Percentiles rank a stretch among this genome's conserved stretches.
Evolutionary conservation across 2,888 invertebrate genomes (phyloP).

Genomic region (Drosophila pegasa): DNA sequence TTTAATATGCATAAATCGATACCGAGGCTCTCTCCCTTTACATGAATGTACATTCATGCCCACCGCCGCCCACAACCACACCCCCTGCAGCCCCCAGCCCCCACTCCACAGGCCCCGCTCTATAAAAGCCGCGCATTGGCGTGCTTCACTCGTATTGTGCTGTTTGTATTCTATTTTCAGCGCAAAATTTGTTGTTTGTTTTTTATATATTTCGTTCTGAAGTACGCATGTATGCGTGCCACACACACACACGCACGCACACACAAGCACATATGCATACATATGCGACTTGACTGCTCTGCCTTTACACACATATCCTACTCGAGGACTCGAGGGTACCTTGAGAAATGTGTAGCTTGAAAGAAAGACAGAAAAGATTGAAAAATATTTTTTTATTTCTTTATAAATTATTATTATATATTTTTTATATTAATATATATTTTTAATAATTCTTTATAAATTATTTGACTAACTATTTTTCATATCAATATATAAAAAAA

Average conservation of each 20-base stretch:
- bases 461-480: too few relatives aligned
- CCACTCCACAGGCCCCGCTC: constrained; percentile 4
- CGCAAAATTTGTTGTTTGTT: constrained; percentile 77
- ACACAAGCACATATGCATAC: constrained; percentile 1
- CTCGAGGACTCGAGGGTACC: not conserved
- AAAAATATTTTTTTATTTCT: too few relatives aligned
- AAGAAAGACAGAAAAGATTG: too few relatives aligned
- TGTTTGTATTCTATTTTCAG: constrained; percentile 77
- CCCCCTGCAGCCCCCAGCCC: not conserved
- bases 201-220: constrained; percentile 57
- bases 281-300: constrained; percentile 14
- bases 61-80: not conserved
- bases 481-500: too few relatives aligned
- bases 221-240: constrained; percentile 7
- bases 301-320: constrained; percentile 11
- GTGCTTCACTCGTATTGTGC: constrained; percentile 55
- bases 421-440: too few relatives aligned
- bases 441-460: too few relatives aligned
- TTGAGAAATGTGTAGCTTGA: too few relatives aligned
- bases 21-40: constrained; percentile 28
- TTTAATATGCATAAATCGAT: constrained; percentile 83
- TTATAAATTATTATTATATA: too few relatives aligned
- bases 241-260: not conserved
- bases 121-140: constrained; percentile 33
- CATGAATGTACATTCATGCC: constrained; percentile 11